Percentiles rank a stretch among this genome's conserved stretches.
phyloP scores from a whole-genome alignment of 64 coral and sea anemone species.

The Montipora capricornis region DNA sequence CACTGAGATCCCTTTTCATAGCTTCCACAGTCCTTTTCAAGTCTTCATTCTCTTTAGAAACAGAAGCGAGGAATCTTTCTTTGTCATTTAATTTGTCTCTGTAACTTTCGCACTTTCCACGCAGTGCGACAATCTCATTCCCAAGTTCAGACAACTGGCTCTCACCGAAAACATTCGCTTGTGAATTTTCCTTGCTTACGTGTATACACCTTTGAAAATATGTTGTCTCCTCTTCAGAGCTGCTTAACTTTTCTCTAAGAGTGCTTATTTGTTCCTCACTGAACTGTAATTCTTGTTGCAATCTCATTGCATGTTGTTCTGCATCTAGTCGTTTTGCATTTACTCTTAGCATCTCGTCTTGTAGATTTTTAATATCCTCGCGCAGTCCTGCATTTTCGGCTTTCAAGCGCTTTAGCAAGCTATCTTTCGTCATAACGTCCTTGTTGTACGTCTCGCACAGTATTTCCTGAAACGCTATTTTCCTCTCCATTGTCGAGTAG shows the following conservation, averaged over 20 bases:
- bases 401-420: conserved; percentile 73
- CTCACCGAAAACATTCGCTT: conserved; percentile 17
- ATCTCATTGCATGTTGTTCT: conserved; percentile 68
- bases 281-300: conserved; percentile 78
- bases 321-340: conserved; percentile 81
- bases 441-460: conserved; percentile 82
- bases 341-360: conserved; percentile 82
- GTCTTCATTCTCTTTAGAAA: conserved; percentile 60
- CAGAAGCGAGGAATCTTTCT: conserved; percentile 70
- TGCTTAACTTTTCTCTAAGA: conserved; percentile 70
- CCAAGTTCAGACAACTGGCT: conserved; percentile 37
- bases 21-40: conserved; percentile 58
- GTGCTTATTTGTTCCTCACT: conserved; percentile 81
- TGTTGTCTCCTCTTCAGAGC: conserved; percentile 40
- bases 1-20: conserved; percentile 69
- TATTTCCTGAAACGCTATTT: conserved; percentile 80
- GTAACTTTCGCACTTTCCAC: conserved; percentile 70
- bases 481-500: conserved; percentile 74
- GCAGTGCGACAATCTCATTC: conserved; percentile 56
- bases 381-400: conserved; percentile 82
- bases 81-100: conserved; percentile 85
- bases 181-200: conserved; percentile 43
- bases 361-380: conserved; percentile 69
- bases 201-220: conserved; percentile 54
- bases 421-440: conserved; percentile 79